Base-by-base conservation (phyloP, 2,113 vertebrate genomes). In the Ptyas mucosa region DNA sequence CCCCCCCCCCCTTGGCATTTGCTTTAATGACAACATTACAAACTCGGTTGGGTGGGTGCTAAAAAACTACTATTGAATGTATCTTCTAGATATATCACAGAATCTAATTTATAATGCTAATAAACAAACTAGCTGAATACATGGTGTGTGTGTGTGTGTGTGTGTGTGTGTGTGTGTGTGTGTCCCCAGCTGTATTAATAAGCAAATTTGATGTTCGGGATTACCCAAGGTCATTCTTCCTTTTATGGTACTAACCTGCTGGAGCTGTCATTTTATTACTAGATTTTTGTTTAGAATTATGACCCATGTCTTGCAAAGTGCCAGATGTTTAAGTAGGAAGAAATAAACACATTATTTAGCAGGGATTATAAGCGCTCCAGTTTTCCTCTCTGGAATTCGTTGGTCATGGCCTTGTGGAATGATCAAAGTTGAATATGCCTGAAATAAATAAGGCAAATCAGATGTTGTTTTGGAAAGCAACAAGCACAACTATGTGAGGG, bases 281-380 rank as follows among this genome's bases (percentile, higher is more conserved):
- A 20, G 90, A 92, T 91, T 96, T 97, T 90, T 58, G 92, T 95
- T 96, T 95, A 46, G 91, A 94, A 88, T 94, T 96, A 61, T 90
- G 75, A 39, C 90, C 92, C 96, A 95, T 92, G 95, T 87, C 61
- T 95, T 95, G 90, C 88, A 88, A 95, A 96, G 96, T 95, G 23
- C 89, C 95, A 97, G 91, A 93, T 97, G 92, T 94, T 95, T 94
- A 92, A 39, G 29, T 94, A 93, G 21, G 94, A 92, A 97, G 95
- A 93, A 96, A 94, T 95, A 97, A 97, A 96, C 85, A 96, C 85
- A 97, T 96, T 81, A 97, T 89, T 88, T 96, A 97, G 96, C 15
- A 89, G 57, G 93, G 95, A 96, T 93, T 95, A 96, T 91, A 94
- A 95, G n/a, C 55, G 11, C 43, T 97, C 94, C 92, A 69, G 91